These are phyloP conservation scores for Dunckerocampus dactyliophorus DNA, from an alignment of 2,113 vertebrate species.

Conservation along the genomic window DNA sequence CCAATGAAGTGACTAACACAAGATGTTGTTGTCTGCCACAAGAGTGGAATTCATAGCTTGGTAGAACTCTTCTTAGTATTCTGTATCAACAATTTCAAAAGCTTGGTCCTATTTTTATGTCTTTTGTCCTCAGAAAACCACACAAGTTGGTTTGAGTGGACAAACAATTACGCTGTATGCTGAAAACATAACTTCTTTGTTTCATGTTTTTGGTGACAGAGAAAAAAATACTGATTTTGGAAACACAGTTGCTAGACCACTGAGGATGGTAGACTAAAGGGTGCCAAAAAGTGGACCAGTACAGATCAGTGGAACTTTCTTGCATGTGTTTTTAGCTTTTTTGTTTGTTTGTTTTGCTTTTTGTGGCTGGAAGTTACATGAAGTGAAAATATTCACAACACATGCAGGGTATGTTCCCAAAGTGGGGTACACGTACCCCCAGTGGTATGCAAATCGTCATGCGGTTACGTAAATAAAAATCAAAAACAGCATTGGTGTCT, in stretches of 20 bases:
- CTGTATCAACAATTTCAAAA: not conserved
- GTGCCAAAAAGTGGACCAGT: no score
- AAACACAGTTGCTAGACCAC: not conserved
- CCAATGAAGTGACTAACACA: constrained; percentile 32
- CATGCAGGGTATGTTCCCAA: no score
- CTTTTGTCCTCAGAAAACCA: constrained; percentile 2
- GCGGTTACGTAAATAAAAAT: no score
- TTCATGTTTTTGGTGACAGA: not conserved
- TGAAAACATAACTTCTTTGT: not conserved
- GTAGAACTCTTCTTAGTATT: not conserved
- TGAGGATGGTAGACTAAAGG: no score
- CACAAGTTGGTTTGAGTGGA: not conserved
- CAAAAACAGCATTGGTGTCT: no score
- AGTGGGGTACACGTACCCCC: no score
- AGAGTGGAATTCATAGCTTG: not conserved
- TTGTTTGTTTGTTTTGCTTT: no score
- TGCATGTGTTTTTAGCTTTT: no score
- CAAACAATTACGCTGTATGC: not conserved
- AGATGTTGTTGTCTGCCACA: constrained; percentile 1
- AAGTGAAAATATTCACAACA: no score
- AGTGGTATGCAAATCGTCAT: no score
- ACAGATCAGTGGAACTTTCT: no score
- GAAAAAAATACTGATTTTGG: not conserved
- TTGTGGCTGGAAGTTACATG: no score
- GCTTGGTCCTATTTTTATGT: not conserved